Evolutionary conservation across 2,888 invertebrate genomes (phyloP).

Genomic region (Sericinus montela): DNA sequence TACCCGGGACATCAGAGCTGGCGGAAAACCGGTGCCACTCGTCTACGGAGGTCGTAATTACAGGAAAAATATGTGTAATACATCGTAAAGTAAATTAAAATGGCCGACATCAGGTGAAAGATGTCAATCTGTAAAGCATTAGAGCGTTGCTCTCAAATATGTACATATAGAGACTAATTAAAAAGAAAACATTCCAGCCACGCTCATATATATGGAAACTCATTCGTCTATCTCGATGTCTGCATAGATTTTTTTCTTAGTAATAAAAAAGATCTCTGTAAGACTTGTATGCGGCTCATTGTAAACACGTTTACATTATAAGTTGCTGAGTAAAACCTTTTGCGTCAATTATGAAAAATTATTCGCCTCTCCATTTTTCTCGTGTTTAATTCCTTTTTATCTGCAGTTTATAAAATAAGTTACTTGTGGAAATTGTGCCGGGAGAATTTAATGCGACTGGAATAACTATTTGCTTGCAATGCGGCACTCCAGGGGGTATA

Average conservation of each 20-base stretch:
- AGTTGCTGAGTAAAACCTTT: constrained; percentile 11
- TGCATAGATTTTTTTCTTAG: constrained; percentile 4
- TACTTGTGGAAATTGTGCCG: too few relatives aligned
- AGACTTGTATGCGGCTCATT: constrained; percentile 11
- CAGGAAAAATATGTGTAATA: too few relatives aligned
- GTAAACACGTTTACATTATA: constrained; percentile 12
- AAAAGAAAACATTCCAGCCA: constrained; percentile 16
- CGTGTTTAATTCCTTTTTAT: constrained; percentile 5
- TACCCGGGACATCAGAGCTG: too few relatives aligned
- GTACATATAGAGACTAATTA: constrained; percentile 16
- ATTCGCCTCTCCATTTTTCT: neutral
- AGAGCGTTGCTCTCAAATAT: constrained; percentile 8
- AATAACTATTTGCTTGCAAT: too few relatives aligned
- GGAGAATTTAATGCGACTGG: too few relatives aligned
- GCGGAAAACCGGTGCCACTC: too few relatives aligned
- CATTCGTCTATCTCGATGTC: constrained; percentile 16
- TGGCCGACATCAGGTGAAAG: neutral
- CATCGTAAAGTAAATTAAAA: constrained; percentile 7
- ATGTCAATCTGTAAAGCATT: constrained; percentile 2
- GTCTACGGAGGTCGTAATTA: too few relatives aligned
- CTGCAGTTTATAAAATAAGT: neutral
- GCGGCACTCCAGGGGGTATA: too few relatives aligned
- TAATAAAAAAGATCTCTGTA: constrained; percentile 8
- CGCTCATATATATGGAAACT: constrained; percentile 18
- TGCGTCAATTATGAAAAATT: constrained; percentile 6